Conservation (phyloP, 2,888 invertebrate species). For the Drosophila fulvimacula region DNA sequence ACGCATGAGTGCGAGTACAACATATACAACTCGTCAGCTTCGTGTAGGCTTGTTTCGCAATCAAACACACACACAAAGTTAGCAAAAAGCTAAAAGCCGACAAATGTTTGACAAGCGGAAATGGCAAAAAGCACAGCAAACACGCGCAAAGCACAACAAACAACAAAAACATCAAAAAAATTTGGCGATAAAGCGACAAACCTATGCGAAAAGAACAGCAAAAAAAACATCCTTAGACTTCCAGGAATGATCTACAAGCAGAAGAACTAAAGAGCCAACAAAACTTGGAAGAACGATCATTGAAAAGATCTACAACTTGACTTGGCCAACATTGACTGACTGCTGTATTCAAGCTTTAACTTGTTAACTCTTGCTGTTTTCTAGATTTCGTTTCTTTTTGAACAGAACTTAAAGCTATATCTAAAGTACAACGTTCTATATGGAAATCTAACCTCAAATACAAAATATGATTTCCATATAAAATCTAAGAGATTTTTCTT, state of each 20-base stretch:
- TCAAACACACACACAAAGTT: constrained; percentile 35
- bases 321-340: neutral
- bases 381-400: no score
- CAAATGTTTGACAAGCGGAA: constrained; percentile 79
- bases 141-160: constrained; percentile 34
- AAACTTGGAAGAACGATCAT: neutral
- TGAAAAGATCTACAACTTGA: neutral
- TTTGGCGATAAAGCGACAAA: constrained; percentile 9
- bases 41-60: constrained; percentile 75
- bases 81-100: constrained; percentile 78
- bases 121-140: constrained; percentile 62
- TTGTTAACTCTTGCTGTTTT: no score
- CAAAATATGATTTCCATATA: no score
- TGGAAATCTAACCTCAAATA: no score
- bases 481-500: no score
- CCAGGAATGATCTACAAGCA: neutral
- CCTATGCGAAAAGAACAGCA: constrained; percentile 17
- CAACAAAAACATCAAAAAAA: constrained; percentile 23
- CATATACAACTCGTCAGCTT: constrained; percentile 50
- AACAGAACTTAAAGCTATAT: no score
- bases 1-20: constrained; percentile 36
- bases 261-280: neutral
- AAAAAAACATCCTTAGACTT: neutral
- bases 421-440: no score
- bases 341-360: neutral